These are phyloP conservation scores for Sarcophilus harrisii DNA, from an alignment of 2,797 vertebrate genomes.

Conservation along the genomic window DNA sequence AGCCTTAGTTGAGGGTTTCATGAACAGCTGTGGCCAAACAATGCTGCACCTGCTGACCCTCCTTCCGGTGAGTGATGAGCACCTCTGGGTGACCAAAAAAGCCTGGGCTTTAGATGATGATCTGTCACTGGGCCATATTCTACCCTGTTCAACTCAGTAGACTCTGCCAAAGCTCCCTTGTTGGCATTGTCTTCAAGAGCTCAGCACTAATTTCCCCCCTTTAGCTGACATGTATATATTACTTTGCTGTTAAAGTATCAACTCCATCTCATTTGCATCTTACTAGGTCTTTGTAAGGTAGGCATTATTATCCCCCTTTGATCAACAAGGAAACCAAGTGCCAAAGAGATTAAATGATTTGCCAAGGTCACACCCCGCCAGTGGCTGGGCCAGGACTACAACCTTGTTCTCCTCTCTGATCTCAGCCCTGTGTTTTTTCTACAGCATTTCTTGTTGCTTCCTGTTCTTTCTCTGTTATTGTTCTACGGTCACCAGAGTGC, in stretches of 20 bases:
- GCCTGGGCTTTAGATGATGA: background rate
- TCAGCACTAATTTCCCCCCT: background rate
- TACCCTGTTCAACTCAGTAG: background rate
- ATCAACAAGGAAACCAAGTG: constrained; percentile 5
- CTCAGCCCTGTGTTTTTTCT: background rate
- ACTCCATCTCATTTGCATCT: background rate
- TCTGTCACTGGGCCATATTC: background rate
- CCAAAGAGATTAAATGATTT: background rate
- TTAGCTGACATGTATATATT: background rate
- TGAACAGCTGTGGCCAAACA: background rate
- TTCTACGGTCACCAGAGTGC: constrained; percentile 42
- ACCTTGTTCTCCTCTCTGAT: background rate
- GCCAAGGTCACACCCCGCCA: background rate
- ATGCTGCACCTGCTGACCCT: background rate
- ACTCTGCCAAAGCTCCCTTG: background rate
- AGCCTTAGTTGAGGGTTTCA: background rate
- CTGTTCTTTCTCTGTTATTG: constrained; percentile 29
- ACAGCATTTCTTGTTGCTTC: background rate
- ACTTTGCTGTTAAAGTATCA: background rate
- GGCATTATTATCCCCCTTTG: background rate
- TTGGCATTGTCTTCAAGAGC: background rate
- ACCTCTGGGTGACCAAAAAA: background rate
- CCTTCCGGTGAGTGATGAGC: background rate
- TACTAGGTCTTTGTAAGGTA: background rate
- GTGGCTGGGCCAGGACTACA: background rate